Percentiles rank a stretch among this genome's conserved stretches.
Conservation (phyloP, 2,888 invertebrate species). For the Balanococcus diminutus region DNA sequence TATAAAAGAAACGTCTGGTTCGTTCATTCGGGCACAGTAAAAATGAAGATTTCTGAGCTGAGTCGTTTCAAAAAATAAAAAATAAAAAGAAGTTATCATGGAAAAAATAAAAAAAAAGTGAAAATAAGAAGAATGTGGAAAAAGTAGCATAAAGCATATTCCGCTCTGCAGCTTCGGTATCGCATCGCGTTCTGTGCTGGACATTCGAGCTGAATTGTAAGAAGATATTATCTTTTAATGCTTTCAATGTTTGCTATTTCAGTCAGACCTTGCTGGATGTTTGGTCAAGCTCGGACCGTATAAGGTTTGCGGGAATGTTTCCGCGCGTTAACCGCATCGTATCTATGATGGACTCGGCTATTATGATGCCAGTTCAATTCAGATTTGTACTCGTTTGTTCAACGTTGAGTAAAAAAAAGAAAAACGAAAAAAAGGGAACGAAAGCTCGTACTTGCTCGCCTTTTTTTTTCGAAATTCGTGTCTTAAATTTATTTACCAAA, state of each 20-base stretch:
- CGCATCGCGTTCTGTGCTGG: background rate
- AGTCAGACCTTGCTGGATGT: background rate
- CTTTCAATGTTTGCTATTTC: conserved; percentile 35
- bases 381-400: background rate
- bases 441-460: background rate
- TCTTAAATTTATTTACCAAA: conserved; percentile 34
- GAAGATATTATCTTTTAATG: conserved; percentile 35
- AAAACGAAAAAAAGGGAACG: background rate
- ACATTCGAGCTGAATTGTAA: conserved; percentile 39
- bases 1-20: background rate
- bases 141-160: background rate
- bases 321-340: background rate
- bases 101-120: background rate
- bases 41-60: background rate
- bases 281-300: background rate
- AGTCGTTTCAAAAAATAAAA: background rate
- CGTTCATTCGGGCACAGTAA: background rate
- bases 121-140: background rate
- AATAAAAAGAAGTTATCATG: background rate
- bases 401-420: background rate
- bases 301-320: background rate
- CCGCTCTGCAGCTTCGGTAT: background rate
- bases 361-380: background rate
- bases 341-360: background rate
- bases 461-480: background rate